Evolutionary conservation across 1,140 invertebrate genomes (phyloP).

Genomic region (Diorhabda carinulata): DNA sequence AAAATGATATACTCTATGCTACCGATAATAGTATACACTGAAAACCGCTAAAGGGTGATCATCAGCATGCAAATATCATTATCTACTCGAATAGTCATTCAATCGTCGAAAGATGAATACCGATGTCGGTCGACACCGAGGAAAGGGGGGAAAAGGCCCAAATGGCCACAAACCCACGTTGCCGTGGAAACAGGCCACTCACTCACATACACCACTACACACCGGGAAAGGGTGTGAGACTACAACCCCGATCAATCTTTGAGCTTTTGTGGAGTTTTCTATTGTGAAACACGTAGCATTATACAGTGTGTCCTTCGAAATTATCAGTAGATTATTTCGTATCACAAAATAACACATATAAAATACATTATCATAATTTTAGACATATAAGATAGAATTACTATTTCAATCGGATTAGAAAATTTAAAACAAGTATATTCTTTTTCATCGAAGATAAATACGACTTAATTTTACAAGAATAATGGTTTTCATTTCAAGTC

Average conservation of each 20-base stretch:
- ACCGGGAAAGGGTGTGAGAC: constrained; percentile 41
- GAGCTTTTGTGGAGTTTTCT: constrained; percentile 37
- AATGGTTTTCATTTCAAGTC: too few relatives aligned
- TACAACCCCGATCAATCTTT: constrained; percentile 40
- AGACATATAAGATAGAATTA: too few relatives aligned
- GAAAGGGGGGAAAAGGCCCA: constrained; percentile 36
- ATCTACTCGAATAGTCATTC: constrained; percentile 45
- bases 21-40: constrained; percentile 27
- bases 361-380: too few relatives aligned
- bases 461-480: too few relatives aligned
- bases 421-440: too few relatives aligned
- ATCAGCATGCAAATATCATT: constrained; percentile 46
- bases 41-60: constrained; percentile 36
- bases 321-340: too few relatives aligned
- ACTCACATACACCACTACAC: constrained; percentile 13
- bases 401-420: too few relatives aligned
- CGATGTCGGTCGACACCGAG: background rate
- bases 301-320: background rate
- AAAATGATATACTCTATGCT: background rate
- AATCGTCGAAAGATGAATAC: constrained; percentile 44
- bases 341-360: too few relatives aligned
- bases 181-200: constrained; percentile 35
- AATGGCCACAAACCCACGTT: constrained; percentile 43
- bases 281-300: constrained; percentile 33
- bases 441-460: too few relatives aligned